Evolutionary conservation across 2,113 vertebrate genomes (phyloP), one percentile per base, ranked within the genome.

Genomic region (Taurulus bubalis): DNA sequence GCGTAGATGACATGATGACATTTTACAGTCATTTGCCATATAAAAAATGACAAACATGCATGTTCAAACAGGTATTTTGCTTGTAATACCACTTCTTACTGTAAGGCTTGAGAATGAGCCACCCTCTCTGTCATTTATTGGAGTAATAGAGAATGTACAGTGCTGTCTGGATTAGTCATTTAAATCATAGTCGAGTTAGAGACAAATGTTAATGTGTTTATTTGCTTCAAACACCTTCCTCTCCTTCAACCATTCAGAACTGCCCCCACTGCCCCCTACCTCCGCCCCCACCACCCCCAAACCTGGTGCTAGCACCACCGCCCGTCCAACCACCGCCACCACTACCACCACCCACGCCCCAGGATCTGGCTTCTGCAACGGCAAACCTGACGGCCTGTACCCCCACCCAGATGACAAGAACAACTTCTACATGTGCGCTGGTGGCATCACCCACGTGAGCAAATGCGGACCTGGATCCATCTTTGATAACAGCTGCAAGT

Each of bases 331-430:
- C 26, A 82, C 88, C 3, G 83, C 87, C 12, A 83, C 87, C 16
- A 79, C 78, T n/a, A 56, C 84, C 49, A 93, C 92, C 72, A 94
- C 89, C 24, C 91, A 89, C 4, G 69, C 78, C 20, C 92, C 94
- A 26, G 94, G 92, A 77, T 0, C 84, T 2, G 93, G 92, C 42
- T 95, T 95, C 90, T 96, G 95, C 81, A 91, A 84, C 1, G 92
- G 90, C 12, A 95, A 93, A 77, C 84, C 90, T 8, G 94, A 96
- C 26, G 95, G 95, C 8, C 24, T 95, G 1, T 94, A 95, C 32
- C 0, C 82, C 70, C 15, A 96, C 65, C 77, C 85, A 28, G 89
- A 93, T 0, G 84, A 95, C 65, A 68, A 1, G 22, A 22, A 0
- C 22, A 78, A 51, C 47, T 95, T 93, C 87, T 95, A 94, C 73